A percentile compares a stretch with the other conserved stretches of the same genome.
These are phyloP conservation scores for Enteromius anoplus DNA, from an alignment of 2,797 vertebrate species.

Conservation along the genomic window DNA sequence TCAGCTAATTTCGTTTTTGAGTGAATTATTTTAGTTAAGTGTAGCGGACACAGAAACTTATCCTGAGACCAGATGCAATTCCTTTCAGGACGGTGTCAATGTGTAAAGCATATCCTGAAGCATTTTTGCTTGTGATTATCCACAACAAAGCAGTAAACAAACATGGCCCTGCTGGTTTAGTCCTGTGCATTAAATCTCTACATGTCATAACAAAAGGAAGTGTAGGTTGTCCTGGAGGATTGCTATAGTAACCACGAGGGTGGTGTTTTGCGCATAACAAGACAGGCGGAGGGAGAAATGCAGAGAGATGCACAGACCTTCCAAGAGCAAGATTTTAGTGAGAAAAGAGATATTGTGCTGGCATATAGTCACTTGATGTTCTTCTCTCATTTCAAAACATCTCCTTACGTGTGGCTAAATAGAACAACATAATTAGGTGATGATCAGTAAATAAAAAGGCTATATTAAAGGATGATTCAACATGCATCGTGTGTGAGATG, in stretches of 20 bases:
- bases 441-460: slow-evolving; percentile 23
- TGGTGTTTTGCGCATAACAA: slow-evolving; percentile 39
- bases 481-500: slow-evolving; percentile 21
- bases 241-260: slow-evolving; percentile 48
- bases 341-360: neutral
- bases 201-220: slow-evolving; percentile 41
- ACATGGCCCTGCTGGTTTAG: slow-evolving; percentile 21
- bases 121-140: slow-evolving; percentile 37
- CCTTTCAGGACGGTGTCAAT: neutral
- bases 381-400: slow-evolving; percentile 2
- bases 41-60: neutral
- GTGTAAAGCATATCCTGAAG: neutral
- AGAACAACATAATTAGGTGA: neutral
- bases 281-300: slow-evolving; percentile 10
- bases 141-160: slow-evolving; percentile 19
- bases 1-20: neutral
- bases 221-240: slow-evolving; percentile 37
- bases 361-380: neutral
- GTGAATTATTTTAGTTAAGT: neutral
- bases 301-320: neutral
- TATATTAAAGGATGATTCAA: slow-evolving; percentile 23
- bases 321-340: neutral
- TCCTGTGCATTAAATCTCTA: slow-evolving; percentile 33
- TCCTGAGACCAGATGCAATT: neutral
- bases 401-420: neutral